A percentile compares a stretch with the other conserved stretches of the same genome.
phyloP scores from a whole-genome alignment of 2,888 invertebrate genomes.

The Trichogramma evanescens region DNA sequence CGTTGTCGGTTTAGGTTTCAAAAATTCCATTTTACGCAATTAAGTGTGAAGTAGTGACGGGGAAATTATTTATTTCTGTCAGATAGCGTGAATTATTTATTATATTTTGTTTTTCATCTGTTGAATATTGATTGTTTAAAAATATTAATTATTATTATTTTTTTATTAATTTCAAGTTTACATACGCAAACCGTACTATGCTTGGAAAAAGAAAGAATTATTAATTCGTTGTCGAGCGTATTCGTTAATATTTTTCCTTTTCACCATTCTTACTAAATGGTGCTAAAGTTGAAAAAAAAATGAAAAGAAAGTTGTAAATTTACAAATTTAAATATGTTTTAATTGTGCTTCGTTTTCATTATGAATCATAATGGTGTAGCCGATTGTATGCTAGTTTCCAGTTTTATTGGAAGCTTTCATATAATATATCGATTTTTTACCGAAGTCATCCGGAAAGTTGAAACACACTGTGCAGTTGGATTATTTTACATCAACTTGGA shows the following conservation, averaged over 20 bases:
- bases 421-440: constrained; percentile 34
- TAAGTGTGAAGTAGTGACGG: too few relatives aligned
- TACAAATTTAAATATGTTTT: constrained; percentile 20
- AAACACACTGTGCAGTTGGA: constrained; percentile 23
- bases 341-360: constrained; percentile 21
- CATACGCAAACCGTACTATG: constrained; percentile 2
- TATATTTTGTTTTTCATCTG: constrained; percentile 14
- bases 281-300: constrained; percentile 7
- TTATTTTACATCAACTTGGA: constrained; percentile 28
- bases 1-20: too few relatives aligned
- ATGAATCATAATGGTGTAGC: constrained; percentile 23
- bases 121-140: constrained; percentile 9
- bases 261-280: not conserved
- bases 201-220: constrained; percentile 1
- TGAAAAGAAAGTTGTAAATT: constrained; percentile 13
- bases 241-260: constrained; percentile 19
- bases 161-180: constrained; percentile 20
- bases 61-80: constrained; percentile 5
- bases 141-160: constrained; percentile 14
- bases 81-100: constrained; percentile 5
- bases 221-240: constrained; percentile 1
- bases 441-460: constrained; percentile 22
- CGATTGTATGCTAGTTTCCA: constrained; percentile 35
- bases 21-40: too few relatives aligned
- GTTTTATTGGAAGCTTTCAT: constrained; percentile 45